Evolutionary conservation across 2,888 invertebrate genomes (phyloP).

Genomic region (Drosophila maculinotata): DNA sequence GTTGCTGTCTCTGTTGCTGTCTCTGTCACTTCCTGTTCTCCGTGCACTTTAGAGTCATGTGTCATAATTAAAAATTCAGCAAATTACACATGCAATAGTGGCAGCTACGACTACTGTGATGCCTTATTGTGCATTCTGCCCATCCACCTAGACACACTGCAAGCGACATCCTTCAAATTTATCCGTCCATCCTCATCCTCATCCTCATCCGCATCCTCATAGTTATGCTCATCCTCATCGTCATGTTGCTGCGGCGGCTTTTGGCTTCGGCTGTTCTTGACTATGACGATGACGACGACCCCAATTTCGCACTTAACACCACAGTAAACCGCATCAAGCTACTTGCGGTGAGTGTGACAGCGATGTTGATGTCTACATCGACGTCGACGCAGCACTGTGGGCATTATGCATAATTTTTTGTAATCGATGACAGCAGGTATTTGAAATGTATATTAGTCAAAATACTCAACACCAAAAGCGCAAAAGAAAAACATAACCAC

Average conservation of each 20-base stretch:
- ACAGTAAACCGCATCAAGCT: slow-evolving; percentile 53
- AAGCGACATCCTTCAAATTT: slow-evolving; percentile 21
- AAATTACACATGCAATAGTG: slow-evolving; percentile 62
- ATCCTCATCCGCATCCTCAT: slow-evolving; percentile 6
- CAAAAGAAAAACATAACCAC: not conserved
- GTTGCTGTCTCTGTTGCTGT: slow-evolving; percentile 3
- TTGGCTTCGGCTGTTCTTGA: slow-evolving; percentile 22
- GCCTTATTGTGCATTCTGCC: slow-evolving; percentile 23
- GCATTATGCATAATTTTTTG: no score
- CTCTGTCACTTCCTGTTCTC: slow-evolving; percentile 18
- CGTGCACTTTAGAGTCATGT: slow-evolving; percentile 32
- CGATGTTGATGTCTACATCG: not conserved
- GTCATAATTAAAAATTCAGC: slow-evolving; percentile 73
- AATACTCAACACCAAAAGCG: no score
- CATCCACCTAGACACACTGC: slow-evolving; percentile 3
- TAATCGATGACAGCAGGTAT: not conserved
- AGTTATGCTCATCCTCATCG: slow-evolving; percentile 10
- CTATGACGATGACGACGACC: slow-evolving; percentile 56
- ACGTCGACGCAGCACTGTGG: no score
- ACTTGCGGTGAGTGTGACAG: slow-evolving; percentile 34
- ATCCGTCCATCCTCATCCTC: slow-evolving; percentile 6
- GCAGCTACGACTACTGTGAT: slow-evolving; percentile 11
- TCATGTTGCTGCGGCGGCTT: slow-evolving; percentile 7
- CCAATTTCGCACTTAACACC: slow-evolving; percentile 69
- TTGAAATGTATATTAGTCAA: no score